Evolutionary conservation across 2,888 invertebrate species (phyloP).

Genomic region (Heliconius hortense): DNA sequence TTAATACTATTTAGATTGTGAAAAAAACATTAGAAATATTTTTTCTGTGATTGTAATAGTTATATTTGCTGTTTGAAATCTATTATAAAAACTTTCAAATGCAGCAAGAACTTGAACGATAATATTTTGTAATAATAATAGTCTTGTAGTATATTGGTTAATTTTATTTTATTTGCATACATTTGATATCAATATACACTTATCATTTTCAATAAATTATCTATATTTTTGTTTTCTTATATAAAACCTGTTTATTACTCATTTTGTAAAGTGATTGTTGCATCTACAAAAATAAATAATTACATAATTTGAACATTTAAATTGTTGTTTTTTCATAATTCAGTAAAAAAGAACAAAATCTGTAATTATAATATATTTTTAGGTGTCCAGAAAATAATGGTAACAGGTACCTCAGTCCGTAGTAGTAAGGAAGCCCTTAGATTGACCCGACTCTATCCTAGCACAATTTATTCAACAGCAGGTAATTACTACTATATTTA

Average conservation of each 20-base stretch:
- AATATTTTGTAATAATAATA: constrained; percentile 11
- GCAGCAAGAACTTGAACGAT: neutral
- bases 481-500: constrained; percentile 71
- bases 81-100: constrained; percentile 5
- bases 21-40: constrained; percentile 42
- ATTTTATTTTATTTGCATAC: neutral
- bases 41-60: constrained; percentile 4
- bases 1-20: constrained; percentile 37
- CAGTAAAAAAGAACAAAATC: neutral
- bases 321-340: neutral
- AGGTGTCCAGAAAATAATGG: constrained; percentile 97
- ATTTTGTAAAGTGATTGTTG: neutral
- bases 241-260: neutral
- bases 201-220: neutral
- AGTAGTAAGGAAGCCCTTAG: constrained; percentile 95
- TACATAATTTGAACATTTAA: neutral
- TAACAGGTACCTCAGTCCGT: constrained; percentile 94
- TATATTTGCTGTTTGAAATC: neutral
- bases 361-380: constrained; percentile 33
- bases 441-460: constrained; percentile 94
- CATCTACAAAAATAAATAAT: neutral
- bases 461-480: constrained; percentile 94
- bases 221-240: neutral
- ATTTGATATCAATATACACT: neutral
- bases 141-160: neutral